Conservation (phyloP, 2,888 invertebrate genomes). For the Anagyrus pseudococci region DNA sequence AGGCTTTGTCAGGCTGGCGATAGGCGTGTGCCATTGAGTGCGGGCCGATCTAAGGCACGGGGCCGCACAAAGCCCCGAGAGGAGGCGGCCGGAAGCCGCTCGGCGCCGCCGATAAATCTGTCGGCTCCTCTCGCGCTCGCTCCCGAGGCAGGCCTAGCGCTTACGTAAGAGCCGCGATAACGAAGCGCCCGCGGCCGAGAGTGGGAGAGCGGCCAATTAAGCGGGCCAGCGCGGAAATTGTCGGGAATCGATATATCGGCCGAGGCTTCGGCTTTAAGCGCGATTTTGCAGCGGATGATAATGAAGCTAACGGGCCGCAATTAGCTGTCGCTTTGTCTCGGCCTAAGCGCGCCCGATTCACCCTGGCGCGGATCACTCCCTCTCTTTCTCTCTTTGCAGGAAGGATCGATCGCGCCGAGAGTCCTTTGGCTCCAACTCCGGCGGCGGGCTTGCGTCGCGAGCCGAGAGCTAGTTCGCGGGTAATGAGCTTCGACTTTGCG, state of each 20-base stretch:
- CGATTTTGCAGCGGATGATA: conserved; percentile 37
- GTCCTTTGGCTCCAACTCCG: too few relatives aligned
- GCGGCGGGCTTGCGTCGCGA: too few relatives aligned
- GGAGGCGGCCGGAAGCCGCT: conserved; percentile 14
- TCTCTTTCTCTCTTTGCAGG: too few relatives aligned
- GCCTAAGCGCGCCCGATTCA: neutral
- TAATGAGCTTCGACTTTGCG: too few relatives aligned
- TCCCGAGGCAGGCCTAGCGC: conserved; percentile 8
- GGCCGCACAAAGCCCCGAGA: conserved; percentile 19
- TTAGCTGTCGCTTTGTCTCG: conserved; percentile 37
- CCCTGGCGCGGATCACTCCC: too few relatives aligned
- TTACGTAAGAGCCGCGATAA: conserved; percentile 23
- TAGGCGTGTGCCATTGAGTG: too few relatives aligned
- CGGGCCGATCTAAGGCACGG: neutral
- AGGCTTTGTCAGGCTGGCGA: conserved; percentile 24
- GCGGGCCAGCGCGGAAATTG: conserved; percentile 32
- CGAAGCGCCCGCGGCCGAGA: neutral
- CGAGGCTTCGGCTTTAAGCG: conserved; percentile 19
- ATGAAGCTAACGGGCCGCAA: conserved; percentile 38
- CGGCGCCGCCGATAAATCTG: conserved; percentile 30
- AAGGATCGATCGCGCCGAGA: too few relatives aligned
- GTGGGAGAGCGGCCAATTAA: conserved; percentile 22
- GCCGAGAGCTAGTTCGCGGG: too few relatives aligned
- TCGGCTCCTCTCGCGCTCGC: conserved; percentile 6
- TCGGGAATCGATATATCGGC: conserved; percentile 38